Evolutionary conservation across 1,140 invertebrate genomes (phyloP).

Genomic region (Zeugodacus cucurbitae): DNA sequence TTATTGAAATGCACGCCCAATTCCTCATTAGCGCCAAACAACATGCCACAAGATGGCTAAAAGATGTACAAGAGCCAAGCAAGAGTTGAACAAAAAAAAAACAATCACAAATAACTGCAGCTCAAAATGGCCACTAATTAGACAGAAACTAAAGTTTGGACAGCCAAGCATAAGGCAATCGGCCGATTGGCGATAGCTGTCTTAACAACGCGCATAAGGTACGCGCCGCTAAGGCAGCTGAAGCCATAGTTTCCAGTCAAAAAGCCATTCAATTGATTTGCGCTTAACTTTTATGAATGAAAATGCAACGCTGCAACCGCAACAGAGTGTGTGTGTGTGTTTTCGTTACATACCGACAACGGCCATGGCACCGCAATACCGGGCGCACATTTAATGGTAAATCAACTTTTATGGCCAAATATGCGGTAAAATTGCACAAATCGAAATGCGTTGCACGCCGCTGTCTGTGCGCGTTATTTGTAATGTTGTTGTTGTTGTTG

Average conservation of each 20-base stretch:
- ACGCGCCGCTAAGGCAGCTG: neutral
- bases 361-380: neutral
- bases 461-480: neutral
- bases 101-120: neutral
- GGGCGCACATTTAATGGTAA: neutral
- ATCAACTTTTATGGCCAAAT: conserved; percentile 29
- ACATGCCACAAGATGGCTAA: neutral
- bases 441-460: conserved; percentile 2
- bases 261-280: neutral
- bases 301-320: neutral
- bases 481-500: neutral
- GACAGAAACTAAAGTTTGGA: neutral
- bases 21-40: neutral
- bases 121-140: neutral
- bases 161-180: neutral
- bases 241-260: neutral
- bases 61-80: neutral
- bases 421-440: conserved; percentile 12
- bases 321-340: neutral
- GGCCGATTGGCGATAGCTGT: neutral
- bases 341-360: neutral
- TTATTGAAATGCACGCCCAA: neutral
- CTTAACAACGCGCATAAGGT: neutral
- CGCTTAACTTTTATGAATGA: conserved; percentile 12
- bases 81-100: neutral